A percentile compares a stretch with the other conserved stretches of the same genome.
Evolutionary conservation across 2,888 invertebrate species (phyloP).

Genomic region (Leucozona laternaria): DNA sequence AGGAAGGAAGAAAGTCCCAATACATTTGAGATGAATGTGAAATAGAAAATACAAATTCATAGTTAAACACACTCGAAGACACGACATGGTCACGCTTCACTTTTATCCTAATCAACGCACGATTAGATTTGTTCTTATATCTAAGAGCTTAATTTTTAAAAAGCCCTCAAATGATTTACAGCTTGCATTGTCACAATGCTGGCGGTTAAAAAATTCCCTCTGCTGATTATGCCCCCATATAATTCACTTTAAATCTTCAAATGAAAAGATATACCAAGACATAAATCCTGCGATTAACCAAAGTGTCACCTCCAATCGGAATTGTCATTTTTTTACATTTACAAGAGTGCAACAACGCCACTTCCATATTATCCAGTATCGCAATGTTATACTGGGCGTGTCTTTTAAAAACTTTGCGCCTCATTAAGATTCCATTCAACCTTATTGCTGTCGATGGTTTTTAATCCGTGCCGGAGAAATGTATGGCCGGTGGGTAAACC

Average conservation of each 20-base stretch:
- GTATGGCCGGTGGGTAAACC: too few relatives aligned
- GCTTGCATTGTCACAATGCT: not conserved
- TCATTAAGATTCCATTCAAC: slow-evolving; percentile 71
- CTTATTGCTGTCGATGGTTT: slow-evolving; percentile 19
- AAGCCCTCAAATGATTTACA: not conserved
- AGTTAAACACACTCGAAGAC: not conserved
- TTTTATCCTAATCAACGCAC: slow-evolving; percentile 3
- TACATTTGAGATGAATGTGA: too few relatives aligned
- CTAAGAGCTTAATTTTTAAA: not conserved
- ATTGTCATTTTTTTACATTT: slow-evolving; percentile 29
- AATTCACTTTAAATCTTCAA: slow-evolving; percentile 19
- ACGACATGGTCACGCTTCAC: too few relatives aligned
- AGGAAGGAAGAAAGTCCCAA: too few relatives aligned
- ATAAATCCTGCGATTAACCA: slow-evolving; percentile 28
- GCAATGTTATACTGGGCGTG: slow-evolving; percentile 63
- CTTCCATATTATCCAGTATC: slow-evolving; percentile 3
- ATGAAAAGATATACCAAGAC: slow-evolving; percentile 10
- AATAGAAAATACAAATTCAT: too few relatives aligned
- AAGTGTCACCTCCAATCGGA: slow-evolving; percentile 28
- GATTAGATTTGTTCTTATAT: not conserved
- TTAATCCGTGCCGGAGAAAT: too few relatives aligned
- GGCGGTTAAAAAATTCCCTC: not conserved
- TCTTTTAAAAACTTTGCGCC: slow-evolving; percentile 57
- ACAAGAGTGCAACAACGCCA: not conserved
- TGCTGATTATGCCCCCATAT: slow-evolving; percentile 19